phyloP scores from a whole-genome alignment of 2,113 vertebrate species.

The Catharus bicknelli region DNA sequence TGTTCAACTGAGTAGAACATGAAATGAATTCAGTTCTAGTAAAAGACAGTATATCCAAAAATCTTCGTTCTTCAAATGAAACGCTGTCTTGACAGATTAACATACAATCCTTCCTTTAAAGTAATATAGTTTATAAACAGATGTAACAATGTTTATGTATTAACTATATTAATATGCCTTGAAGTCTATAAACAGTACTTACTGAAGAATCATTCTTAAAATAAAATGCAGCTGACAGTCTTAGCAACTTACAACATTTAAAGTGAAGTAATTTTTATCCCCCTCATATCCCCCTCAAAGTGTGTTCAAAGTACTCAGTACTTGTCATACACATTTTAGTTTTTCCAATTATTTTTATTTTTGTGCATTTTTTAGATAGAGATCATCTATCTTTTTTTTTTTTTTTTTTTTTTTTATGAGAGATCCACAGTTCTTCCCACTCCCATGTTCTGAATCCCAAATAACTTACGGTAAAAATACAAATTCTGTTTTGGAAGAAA shows the following conservation, averaged over 20 bases:
- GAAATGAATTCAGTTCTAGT: constrained; percentile 27
- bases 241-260: neutral
- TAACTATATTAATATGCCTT: constrained; percentile 18
- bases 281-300: neutral
- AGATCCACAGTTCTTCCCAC: neutral
- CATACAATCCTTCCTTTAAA: constrained; percentile 35
- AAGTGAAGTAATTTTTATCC: constrained; percentile 30
- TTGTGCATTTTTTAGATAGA: constrained; percentile 18
- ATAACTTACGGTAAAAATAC: constrained; percentile 80
- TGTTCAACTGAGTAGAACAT: neutral
- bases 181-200: constrained; percentile 4
- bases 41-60: neutral
- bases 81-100: neutral
- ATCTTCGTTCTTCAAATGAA: neutral
- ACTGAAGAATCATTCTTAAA: neutral
- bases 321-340: constrained; percentile 67
- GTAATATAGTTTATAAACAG: constrained; percentile 24
- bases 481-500: constrained; percentile 71
- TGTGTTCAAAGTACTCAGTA: constrained; percentile 73
- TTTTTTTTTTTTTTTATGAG: neutral
- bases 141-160: constrained; percentile 4
- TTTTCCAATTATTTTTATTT: constrained; percentile 44
- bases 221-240: constrained; percentile 5
- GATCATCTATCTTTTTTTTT: neutral
- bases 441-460: constrained; percentile 61